These are phyloP conservation scores for Hybos culiciformis DNA, from an alignment of 2,888 invertebrate species.

Conservation along the genomic window DNA sequence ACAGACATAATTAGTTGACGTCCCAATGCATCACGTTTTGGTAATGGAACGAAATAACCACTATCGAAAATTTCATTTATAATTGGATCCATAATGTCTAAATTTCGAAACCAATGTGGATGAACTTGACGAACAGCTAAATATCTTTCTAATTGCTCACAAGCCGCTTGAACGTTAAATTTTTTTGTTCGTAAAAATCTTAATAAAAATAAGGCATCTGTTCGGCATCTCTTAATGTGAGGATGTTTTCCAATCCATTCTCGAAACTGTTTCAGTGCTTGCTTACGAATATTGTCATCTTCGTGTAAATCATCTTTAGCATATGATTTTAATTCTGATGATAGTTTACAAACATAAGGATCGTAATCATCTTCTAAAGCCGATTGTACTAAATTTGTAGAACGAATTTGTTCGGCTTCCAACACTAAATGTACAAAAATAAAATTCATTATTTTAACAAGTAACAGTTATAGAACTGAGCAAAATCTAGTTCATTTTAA, in stretches of 20 bases:
- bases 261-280: constrained; percentile 62
- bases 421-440: constrained; percentile 26
- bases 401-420: constrained; percentile 30
- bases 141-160: constrained; percentile 78
- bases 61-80: constrained; percentile 66
- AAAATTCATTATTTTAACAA: constrained; percentile 1
- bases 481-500: too few relatives aligned
- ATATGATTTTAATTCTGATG: constrained; percentile 39
- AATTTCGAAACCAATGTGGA: constrained; percentile 71
- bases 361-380: constrained; percentile 28
- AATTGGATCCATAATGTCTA: constrained; percentile 66
- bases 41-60: constrained; percentile 62
- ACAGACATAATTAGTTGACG: constrained; percentile 65
- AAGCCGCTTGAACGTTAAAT: constrained; percentile 71
- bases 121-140: constrained; percentile 71
- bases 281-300: constrained; percentile 58
- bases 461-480: too few relatives aligned
- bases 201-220: constrained; percentile 68
- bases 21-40: constrained; percentile 60
- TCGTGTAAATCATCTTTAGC: constrained; percentile 67
- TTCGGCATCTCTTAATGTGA: constrained; percentile 65
- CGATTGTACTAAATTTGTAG: constrained; percentile 25
- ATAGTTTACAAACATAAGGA: constrained; percentile 29
- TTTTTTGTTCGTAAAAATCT: constrained; percentile 78
- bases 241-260: constrained; percentile 76